These are phyloP conservation scores for Xiphophorus birchmanni DNA, from an alignment of 2,797 vertebrate genomes.

Conservation along the genomic window DNA sequence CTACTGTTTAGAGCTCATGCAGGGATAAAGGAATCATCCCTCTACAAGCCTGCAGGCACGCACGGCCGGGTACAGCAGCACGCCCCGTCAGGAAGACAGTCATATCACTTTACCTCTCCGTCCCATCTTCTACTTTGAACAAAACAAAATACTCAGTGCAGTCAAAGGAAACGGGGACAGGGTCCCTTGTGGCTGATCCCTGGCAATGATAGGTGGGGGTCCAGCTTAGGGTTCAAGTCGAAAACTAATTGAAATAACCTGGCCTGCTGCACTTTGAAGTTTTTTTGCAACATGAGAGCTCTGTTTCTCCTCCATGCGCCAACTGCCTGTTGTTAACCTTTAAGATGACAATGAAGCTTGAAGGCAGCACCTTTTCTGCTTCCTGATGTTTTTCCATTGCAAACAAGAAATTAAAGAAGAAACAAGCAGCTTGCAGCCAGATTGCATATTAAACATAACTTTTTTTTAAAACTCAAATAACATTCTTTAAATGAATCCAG, in stretches of 20 bases:
- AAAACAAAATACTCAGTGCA: slow-evolving; percentile 56
- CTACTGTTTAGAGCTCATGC: slow-evolving; percentile 8
- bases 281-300: slow-evolving; percentile 41
- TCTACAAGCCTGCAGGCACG: slow-evolving; percentile 18
- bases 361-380: not conserved
- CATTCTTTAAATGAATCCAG: not conserved
- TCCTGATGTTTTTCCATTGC: not conserved
- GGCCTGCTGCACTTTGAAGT: slow-evolving; percentile 70
- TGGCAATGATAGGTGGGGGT: slow-evolving; percentile 63
- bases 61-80: slow-evolving; percentile 30
- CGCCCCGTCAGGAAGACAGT: slow-evolving; percentile 25
- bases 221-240: slow-evolving; percentile 52
- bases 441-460: not conserved
- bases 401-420: not conserved
- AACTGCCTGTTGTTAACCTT: slow-evolving; percentile 25
- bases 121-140: slow-evolving; percentile 62
- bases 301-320: slow-evolving; percentile 36
- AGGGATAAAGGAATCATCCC: slow-evolving; percentile 19
- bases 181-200: slow-evolving; percentile 57
- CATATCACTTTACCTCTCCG: slow-evolving; percentile 53
- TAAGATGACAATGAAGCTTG: slow-evolving; percentile 12
- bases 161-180: slow-evolving; percentile 49
- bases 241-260: slow-evolving; percentile 78
- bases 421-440: not conserved
- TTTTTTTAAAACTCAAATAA: not conserved